Evolutionary conservation across 2,888 invertebrate species (phyloP).

Genomic region (Euspilapteryx auroguttella): DNA sequence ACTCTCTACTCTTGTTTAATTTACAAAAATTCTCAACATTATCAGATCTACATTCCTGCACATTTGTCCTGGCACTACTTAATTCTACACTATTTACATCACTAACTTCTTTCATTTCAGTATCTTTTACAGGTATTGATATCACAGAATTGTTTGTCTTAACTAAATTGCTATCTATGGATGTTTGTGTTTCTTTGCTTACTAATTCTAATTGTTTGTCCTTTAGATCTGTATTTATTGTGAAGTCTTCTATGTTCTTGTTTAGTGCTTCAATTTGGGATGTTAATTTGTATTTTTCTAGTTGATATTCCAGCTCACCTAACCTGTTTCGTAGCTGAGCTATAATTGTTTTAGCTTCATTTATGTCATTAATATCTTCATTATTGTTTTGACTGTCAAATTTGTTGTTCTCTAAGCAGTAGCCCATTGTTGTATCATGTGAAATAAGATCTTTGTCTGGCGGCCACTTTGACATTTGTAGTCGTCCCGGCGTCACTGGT

Average conservation of each 20-base stretch:
- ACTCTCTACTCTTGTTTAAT: slow-evolving; percentile 53
- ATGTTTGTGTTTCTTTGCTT: slow-evolving; percentile 33
- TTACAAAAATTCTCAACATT: slow-evolving; percentile 56
- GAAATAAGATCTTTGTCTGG: slow-evolving; percentile 44
- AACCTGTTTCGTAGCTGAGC: no score
- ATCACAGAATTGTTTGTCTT: slow-evolving; percentile 26
- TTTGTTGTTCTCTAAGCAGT: slow-evolving; percentile 21
- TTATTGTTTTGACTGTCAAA: slow-evolving; percentile 30
- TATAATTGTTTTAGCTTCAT: slow-evolving; percentile 43
- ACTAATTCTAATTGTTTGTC: slow-evolving; percentile 21
- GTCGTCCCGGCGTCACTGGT: slow-evolving; percentile 72
- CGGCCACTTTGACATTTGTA: slow-evolving; percentile 76
- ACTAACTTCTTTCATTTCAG: slow-evolving; percentile 30
- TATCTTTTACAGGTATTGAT: slow-evolving; percentile 40
- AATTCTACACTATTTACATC: slow-evolving; percentile 31
- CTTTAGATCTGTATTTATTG: slow-evolving; percentile 15
- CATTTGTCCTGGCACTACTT: slow-evolving; percentile 29
- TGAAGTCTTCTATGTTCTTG: slow-evolving; percentile 29
- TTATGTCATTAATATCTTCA: slow-evolving; percentile 37
- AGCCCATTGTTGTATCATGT: slow-evolving; percentile 17
- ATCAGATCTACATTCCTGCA: slow-evolving; percentile 45
- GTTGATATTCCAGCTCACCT: slow-evolving; percentile 34
- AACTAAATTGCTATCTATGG: slow-evolving; percentile 1
- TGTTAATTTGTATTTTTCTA: slow-evolving; percentile 36
- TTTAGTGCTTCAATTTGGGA: slow-evolving; percentile 32